Conservation (phyloP, 2,797 vertebrate species). For the Alectoris magna region DNA sequence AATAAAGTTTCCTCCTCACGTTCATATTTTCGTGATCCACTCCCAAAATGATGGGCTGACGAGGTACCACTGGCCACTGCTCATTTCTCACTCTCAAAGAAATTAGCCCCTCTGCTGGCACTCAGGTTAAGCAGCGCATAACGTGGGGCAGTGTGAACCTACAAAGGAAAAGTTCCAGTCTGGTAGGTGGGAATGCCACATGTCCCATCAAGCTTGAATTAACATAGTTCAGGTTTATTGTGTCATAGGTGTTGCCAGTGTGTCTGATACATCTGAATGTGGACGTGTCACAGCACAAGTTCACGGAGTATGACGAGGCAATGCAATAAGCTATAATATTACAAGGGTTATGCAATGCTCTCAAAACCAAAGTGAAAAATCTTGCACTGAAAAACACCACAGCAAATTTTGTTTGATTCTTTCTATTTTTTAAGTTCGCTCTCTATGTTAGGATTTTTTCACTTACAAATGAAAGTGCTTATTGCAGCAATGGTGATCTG, state of each 20-base stretch:
- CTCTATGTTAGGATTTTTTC: neutral
- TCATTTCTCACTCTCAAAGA: fast-evolving
- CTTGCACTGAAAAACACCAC: neutral
- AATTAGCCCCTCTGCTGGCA: neutral
- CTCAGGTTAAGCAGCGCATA: fast-evolving
- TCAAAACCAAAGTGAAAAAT: slow-evolving; percentile 27
- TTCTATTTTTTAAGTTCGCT: neutral
- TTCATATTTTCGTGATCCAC: neutral
- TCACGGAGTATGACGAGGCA: neutral
- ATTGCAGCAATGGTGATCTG: neutral
- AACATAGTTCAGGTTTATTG: slow-evolving; percentile 41
- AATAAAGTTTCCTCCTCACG: neutral
- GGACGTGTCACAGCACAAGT: slow-evolving; percentile 67
- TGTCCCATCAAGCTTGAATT: slow-evolving; percentile 48
- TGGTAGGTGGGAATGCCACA: neutral
- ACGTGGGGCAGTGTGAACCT: fast-evolving
- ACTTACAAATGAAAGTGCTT: neutral
- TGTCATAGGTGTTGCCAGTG: slow-evolving; percentile 56
- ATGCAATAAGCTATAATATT: slow-evolving; percentile 38
- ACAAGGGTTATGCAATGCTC: slow-evolving; percentile 40
- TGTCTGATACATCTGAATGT: slow-evolving; percentile 62
- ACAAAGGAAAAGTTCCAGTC: neutral
- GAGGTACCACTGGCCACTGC: neutral
- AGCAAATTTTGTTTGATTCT: neutral
- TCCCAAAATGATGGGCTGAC: neutral